Percentiles rank a stretch among this genome's conserved stretches.
These are phyloP conservation scores for Propithecus deckenii DNA, from an alignment of 2,797 vertebrate genomes.

Conservation along the genomic window DNA sequence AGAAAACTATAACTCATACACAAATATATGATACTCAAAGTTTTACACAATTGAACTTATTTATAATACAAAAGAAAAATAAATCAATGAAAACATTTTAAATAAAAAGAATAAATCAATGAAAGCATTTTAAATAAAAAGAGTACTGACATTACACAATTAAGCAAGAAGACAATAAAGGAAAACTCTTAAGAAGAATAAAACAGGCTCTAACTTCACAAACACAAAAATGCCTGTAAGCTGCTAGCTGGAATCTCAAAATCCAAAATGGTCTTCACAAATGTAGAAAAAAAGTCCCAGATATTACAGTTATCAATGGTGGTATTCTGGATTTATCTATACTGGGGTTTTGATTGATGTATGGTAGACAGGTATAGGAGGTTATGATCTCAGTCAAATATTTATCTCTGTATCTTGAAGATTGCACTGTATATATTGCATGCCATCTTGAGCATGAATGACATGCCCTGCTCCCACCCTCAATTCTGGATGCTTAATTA, in stretches of 20 bases:
- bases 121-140: constrained; percentile 29
- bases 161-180: neutral
- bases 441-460: neutral
- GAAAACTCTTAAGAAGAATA: neutral
- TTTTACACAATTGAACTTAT: neutral
- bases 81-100: neutral
- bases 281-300: neutral
- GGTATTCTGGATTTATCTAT: neutral
- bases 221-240: neutral
- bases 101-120: constrained; percentile 13
- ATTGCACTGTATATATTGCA: neutral
- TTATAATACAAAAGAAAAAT: neutral
- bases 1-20: neutral
- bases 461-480: neutral
- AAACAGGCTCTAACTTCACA: neutral
- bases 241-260: neutral
- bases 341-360: neutral
- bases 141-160: neutral
- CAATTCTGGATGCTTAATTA: neutral
- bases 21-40: neutral
- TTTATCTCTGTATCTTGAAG: neutral
- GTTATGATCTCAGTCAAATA: neutral
- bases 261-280: neutral
- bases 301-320: neutral
- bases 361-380: neutral